A percentile compares a stretch with the other conserved stretches of the same genome.
These are phyloP conservation scores for Acleris holmiana DNA, from an alignment of 2,888 invertebrate species.

Conservation along the genomic window DNA sequence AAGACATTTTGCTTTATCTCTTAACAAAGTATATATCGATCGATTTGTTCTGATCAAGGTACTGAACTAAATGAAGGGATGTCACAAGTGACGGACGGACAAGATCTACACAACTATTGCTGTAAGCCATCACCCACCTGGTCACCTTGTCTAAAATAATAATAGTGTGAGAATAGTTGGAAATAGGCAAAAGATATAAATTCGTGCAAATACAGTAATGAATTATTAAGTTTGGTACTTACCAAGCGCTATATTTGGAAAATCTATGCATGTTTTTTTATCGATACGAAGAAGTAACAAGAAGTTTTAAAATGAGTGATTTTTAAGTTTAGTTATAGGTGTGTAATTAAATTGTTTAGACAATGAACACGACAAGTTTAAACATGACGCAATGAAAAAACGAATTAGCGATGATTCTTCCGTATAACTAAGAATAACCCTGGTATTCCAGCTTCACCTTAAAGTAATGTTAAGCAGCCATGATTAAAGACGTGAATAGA, in stretches of 20 bases:
- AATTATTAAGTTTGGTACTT: constrained; percentile 2
- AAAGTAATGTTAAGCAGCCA: too few relatives aligned
- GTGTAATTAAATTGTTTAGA: neutral
- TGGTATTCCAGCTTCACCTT: too few relatives aligned
- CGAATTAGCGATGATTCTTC: too few relatives aligned
- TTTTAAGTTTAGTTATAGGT: neutral
- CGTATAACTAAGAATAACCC: too few relatives aligned
- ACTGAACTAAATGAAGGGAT: neutral
- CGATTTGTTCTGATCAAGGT: neutral
- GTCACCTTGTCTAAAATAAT: constrained; percentile 16
- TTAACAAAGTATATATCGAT: too few relatives aligned
- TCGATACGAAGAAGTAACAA: neutral
- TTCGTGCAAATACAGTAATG: constrained; percentile 46
- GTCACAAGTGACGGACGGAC: constrained; percentile 8
- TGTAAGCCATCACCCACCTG: constrained; percentile 31
- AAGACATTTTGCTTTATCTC: neutral
- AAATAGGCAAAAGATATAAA: constrained; percentile 39
- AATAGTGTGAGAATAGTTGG: constrained; percentile 5
- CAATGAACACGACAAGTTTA: too few relatives aligned
- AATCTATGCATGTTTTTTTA: neutral
- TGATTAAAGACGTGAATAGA: too few relatives aligned
- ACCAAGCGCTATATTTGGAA: neutral
- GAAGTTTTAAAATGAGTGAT: constrained; percentile 4
- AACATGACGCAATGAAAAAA: too few relatives aligned
- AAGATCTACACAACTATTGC: constrained; percentile 4